Evolutionary conservation across 2,113 vertebrate species (phyloP).

Genomic region (Oreotragus oreotragus): DNA sequence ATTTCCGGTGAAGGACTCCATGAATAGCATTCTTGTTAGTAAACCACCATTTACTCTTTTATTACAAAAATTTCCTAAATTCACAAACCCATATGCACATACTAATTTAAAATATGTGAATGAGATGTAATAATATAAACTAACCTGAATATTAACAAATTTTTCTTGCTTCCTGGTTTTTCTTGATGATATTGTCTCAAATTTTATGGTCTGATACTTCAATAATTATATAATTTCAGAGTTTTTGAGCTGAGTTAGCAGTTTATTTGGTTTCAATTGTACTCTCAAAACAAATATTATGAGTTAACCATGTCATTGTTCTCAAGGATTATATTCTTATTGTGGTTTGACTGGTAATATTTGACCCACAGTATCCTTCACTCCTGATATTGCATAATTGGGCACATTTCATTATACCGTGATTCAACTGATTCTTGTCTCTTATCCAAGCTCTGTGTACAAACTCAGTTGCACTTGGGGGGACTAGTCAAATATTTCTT

Average conservation of each 20-base stretch:
- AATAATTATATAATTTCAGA: background rate
- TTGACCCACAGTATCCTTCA: background rate
- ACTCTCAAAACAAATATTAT: background rate
- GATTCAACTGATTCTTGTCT: too few species aligned
- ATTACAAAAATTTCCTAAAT: background rate
- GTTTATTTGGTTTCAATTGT: background rate
- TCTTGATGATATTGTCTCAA: background rate
- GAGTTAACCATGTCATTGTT: background rate
- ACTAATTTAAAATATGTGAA: background rate
- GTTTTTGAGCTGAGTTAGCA: background rate
- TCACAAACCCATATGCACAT: background rate
- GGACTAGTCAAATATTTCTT: background rate
- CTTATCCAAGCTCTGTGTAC: too few species aligned
- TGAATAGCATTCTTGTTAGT: background rate
- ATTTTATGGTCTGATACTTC: background rate
- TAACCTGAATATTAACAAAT: background rate
- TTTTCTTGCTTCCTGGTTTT: conserved; percentile 11
- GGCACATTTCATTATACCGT: too few species aligned
- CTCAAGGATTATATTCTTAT: background rate
- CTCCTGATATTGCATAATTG: background rate
- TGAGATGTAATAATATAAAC: background rate
- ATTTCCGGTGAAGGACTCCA: too few species aligned
- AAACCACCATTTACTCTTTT: background rate
- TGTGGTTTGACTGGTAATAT: background rate
- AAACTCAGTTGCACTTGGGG: too few species aligned